phyloP scores from a whole-genome alignment of 2,797 vertebrate genomes.

The Manis crassicaudata region DNA sequence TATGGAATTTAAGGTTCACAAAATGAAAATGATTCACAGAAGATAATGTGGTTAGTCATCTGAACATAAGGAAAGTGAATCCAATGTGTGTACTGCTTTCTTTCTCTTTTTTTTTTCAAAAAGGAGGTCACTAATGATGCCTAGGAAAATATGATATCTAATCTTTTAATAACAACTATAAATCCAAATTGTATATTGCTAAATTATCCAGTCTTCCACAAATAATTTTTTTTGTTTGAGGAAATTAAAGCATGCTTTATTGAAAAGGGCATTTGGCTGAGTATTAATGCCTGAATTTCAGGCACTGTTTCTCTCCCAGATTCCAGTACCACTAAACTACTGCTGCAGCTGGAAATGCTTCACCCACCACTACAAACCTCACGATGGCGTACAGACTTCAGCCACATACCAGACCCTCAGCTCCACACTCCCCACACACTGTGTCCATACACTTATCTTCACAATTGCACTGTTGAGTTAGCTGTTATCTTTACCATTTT shows the following conservation, averaged over 20 bases:
- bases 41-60: not conserved
- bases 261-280: conserved; percentile 52
- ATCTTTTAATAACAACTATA: conserved; percentile 72
- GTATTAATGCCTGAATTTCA: conserved; percentile 21
- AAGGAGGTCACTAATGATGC: conserved; percentile 39
- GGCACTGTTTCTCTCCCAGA: not conserved
- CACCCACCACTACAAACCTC: not conserved
- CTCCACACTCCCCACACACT: rapidly evolving
- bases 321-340: not conserved
- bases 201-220: conserved; percentile 57
- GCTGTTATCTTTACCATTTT: not conserved
- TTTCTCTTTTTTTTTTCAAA: not conserved
- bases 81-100: conserved; percentile 20
- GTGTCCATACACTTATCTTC: not conserved
- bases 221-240: conserved; percentile 74
- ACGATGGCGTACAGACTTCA: not conserved
- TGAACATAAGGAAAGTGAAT: conserved; percentile 51
- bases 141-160: conserved; percentile 65
- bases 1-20: conserved; percentile 38
- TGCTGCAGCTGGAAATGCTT: not conserved
- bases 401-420: rapidly evolving
- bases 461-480: not conserved
- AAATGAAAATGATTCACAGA: conserved; percentile 29
- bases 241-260: conserved; percentile 66
- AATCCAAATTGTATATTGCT: conserved; percentile 31